Conservation (phyloP, 2,797 vertebrate species). For the Hyperoplus immaculatus region DNA sequence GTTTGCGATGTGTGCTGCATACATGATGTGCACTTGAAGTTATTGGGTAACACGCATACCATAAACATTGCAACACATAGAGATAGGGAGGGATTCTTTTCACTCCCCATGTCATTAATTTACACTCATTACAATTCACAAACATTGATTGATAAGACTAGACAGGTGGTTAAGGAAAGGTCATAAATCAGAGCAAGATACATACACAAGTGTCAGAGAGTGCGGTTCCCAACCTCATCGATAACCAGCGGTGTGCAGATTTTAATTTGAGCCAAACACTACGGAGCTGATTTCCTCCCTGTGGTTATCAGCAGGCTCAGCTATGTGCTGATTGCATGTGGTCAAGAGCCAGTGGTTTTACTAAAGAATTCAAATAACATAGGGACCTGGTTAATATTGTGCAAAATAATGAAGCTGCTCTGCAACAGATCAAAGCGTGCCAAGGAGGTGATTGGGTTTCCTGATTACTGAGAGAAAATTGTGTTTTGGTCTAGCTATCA, state of each 20-base stretch:
- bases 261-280: constrained; percentile 5
- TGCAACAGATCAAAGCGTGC: constrained; percentile 27
- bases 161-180: constrained; percentile 47
- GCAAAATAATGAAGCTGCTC: constrained; percentile 31
- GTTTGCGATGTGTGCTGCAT: constrained; percentile 2
- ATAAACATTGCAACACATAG: neutral
- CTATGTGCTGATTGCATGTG: constrained; percentile 29
- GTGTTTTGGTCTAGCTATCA: constrained; percentile 7
- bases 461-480: constrained; percentile 17
- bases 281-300: constrained; percentile 11
- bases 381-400: constrained; percentile 28
- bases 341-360: constrained; percentile 25
- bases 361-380: constrained; percentile 36
- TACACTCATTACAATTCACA: constrained; percentile 39
- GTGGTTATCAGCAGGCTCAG: constrained; percentile 19
- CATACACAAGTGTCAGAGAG: constrained; percentile 4
- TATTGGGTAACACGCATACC: neutral
- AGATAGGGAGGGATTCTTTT: neutral
- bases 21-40: neutral
- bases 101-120: constrained; percentile 1
- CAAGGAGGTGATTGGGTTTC: constrained; percentile 32
- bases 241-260: constrained; percentile 8
- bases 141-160: constrained; percentile 28
- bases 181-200: constrained; percentile 42
- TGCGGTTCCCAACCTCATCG: neutral